These are phyloP conservation scores for Eptesicus fuscus DNA, from an alignment of 2,113 vertebrate genomes.

Conservation along the genomic window DNA sequence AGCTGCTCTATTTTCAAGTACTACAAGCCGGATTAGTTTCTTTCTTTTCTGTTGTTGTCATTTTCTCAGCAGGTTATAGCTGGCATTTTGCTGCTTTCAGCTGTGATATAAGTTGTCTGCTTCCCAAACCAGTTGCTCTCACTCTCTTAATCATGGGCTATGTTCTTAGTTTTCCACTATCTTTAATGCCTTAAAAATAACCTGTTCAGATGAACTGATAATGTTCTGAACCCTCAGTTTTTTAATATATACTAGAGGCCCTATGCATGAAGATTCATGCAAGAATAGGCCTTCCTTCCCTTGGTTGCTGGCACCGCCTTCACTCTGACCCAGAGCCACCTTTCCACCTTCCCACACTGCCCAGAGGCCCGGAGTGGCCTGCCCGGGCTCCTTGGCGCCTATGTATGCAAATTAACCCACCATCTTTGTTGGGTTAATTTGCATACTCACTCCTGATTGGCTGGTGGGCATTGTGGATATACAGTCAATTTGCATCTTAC, in stretches of 20 bases:
- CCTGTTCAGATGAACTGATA: background rate
- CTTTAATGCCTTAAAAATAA: background rate
- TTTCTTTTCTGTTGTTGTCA: background rate
- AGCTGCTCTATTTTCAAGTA: background rate
- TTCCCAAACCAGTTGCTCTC: conserved; percentile 7
- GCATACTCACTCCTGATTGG: too few relatives aligned
- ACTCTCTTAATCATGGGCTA: background rate
- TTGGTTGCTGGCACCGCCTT: too few relatives aligned
- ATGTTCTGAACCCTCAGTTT: background rate
- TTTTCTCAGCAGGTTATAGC: background rate
- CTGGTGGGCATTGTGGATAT: too few relatives aligned
- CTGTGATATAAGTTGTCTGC: background rate
- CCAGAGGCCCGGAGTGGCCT: too few relatives aligned
- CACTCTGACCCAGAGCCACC: too few relatives aligned
- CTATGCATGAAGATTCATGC: too few relatives aligned
- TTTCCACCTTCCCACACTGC: too few relatives aligned
- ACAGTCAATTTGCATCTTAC: too few relatives aligned
- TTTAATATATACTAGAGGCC: background rate
- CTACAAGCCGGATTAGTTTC: background rate
- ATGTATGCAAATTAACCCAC: too few relatives aligned
- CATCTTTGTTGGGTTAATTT: too few relatives aligned
- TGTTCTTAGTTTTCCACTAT: background rate
- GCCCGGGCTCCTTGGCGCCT: too few relatives aligned
- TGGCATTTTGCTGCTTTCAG: background rate
- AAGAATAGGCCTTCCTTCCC: too few relatives aligned